Evolutionary conservation across 2,888 invertebrate genomes (phyloP).

Genomic region (Stictocephala bisonia): DNA sequence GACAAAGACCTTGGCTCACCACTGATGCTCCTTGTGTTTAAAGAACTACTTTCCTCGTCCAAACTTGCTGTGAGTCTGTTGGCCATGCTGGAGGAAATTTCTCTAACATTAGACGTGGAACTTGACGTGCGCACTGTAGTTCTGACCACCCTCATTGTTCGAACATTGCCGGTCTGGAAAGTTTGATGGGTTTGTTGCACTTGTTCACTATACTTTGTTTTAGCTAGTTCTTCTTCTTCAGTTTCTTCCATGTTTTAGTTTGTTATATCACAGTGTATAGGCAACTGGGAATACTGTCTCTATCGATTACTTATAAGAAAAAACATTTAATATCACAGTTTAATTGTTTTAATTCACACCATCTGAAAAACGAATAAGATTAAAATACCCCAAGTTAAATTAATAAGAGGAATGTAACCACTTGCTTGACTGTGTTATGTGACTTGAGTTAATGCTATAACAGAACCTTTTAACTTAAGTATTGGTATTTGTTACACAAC

Average conservation of each 20-base stretch:
- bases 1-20: conserved; percentile 34
- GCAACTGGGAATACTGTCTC: too few relatives aligned
- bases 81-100: conserved; percentile 21
- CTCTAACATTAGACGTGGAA: conserved; percentile 28
- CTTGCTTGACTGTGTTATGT: too few relatives aligned
- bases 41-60: conserved; percentile 16
- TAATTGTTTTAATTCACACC: too few relatives aligned
- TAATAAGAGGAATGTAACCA: too few relatives aligned
- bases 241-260: conserved; percentile 35
- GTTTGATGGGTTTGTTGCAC: conserved; percentile 16
- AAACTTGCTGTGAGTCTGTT: conserved; percentile 33
- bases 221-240: conserved; percentile 37
- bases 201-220: conserved; percentile 20
- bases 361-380: too few relatives aligned
- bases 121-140: conserved; percentile 36
- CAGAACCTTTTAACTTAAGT: too few relatives aligned
- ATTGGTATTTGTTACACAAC: too few relatives aligned
- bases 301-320: too few relatives aligned
- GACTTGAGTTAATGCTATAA: too few relatives aligned
- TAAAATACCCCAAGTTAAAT: too few relatives aligned
- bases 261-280: too few relatives aligned
- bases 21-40: background rate
- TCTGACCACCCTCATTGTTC: conserved; percentile 6
- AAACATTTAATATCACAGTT: too few relatives aligned
- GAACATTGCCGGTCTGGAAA: conserved; percentile 5